Conservation (phyloP, 2,797 vertebrate species). For the Sylvilagus floridanus region DNA sequence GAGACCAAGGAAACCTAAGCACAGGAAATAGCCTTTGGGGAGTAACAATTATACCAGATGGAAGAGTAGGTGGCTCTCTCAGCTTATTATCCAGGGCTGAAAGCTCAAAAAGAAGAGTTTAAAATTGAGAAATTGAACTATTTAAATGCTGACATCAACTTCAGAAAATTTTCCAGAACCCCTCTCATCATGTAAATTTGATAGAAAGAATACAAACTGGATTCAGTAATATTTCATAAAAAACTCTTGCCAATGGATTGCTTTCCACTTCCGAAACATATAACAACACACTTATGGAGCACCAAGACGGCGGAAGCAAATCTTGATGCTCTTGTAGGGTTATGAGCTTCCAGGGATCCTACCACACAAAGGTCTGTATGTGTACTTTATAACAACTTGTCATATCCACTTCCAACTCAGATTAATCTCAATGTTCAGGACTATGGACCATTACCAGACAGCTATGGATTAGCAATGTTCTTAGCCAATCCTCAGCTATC, state of each 20-base stretch:
- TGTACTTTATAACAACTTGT: neutral
- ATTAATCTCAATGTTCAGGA: neutral
- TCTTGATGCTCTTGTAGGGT: neutral
- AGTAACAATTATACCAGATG: no score
- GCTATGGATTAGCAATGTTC: neutral
- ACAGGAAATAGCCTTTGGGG: no score
- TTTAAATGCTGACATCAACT: neutral
- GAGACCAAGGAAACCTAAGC: no score
- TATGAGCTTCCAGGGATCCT: neutral
- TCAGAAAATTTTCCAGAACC: neutral
- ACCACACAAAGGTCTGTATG: neutral
- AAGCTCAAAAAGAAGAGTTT: neutral
- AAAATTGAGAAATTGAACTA: neutral
- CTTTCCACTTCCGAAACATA: neutral
- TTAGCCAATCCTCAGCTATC: neutral
- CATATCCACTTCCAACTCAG: neutral
- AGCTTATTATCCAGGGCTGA: no score
- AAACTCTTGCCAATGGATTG: neutral
- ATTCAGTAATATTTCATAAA: slow-evolving; percentile 12
- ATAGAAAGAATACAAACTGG: neutral
- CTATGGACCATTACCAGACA: neutral
- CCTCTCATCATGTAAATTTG: neutral
- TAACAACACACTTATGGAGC: neutral
- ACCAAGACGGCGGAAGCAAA: neutral
- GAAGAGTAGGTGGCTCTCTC: no score